phyloP scores from a whole-genome alignment of 2,797 vertebrate species.

The Miichthys miiuy region DNA sequence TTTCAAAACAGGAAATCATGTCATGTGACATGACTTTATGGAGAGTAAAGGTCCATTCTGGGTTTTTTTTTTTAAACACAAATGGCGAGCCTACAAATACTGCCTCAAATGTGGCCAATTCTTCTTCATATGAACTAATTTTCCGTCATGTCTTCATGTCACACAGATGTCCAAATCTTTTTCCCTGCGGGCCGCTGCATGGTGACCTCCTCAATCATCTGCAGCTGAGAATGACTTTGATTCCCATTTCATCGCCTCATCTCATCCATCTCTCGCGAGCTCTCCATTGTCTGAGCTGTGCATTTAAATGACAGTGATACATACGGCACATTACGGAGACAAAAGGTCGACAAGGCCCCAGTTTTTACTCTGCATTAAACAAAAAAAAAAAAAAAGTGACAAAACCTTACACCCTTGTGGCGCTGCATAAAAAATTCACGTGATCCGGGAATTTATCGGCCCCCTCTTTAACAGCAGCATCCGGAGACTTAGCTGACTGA shows the following conservation, averaged over 20 bases:
- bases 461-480: conserved; percentile 45
- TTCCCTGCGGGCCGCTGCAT: conserved; percentile 31
- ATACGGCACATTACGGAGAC: conserved; percentile 75
- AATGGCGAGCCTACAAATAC: not conserved
- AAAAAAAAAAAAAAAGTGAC: conserved; percentile 58
- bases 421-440: conserved; percentile 59
- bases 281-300: conserved; percentile 68
- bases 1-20: conserved; percentile 61
- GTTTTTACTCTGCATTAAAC: conserved; percentile 42
- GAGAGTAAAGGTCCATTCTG: conserved; percentile 10
- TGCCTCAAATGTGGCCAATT: conserved; percentile 7
- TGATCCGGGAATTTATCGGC: conserved; percentile 52
- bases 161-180: conserved; percentile 38
- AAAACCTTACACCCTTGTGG: conserved; percentile 40
- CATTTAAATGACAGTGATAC: conserved; percentile 80
- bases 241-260: conserved; percentile 64
- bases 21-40: conserved; percentile 17
- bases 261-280: conserved; percentile 75
- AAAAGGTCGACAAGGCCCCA: conserved; percentile 73
- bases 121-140: conserved; percentile 51
- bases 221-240: conserved; percentile 73
- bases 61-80: not conserved
- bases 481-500: conserved; percentile 68
- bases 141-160: conserved; percentile 61
- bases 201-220: conserved; percentile 76